phyloP scores from a whole-genome alignment of 1,140 invertebrate species.

The Cydia pomonella region DNA sequence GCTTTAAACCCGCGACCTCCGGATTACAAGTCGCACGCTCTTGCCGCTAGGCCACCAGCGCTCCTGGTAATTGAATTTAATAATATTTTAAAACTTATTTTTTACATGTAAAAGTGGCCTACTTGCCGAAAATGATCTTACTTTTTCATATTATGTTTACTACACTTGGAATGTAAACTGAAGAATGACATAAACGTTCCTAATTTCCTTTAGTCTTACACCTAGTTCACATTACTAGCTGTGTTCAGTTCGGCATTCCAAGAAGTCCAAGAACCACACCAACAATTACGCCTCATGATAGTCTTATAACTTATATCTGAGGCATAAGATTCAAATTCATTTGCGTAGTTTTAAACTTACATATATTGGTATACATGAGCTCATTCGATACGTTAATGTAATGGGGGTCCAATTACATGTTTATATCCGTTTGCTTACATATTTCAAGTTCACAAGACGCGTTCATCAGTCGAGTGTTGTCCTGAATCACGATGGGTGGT shows the following conservation, averaged over 20 bases:
- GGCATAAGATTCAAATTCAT: background rate
- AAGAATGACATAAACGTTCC: no score
- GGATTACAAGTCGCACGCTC: no score
- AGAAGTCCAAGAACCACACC: background rate
- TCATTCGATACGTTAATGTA: background rate
- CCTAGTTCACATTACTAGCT: no score
- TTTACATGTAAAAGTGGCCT: no score
- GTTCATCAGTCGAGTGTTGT: background rate
- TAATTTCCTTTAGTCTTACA: no score
- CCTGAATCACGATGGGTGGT: background rate
- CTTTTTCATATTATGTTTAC: no score
- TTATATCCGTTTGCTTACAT: background rate
- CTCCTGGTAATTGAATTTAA: no score
- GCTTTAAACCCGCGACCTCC: no score
- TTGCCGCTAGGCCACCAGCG: no score
- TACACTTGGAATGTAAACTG: no score
- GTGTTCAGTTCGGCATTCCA: constrained; percentile 7
- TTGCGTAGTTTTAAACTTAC: background rate
- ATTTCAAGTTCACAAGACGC: background rate
- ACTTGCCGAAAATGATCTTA: no score
- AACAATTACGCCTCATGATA: background rate
- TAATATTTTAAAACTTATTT: no score
- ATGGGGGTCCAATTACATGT: constrained; percentile 4
- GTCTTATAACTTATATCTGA: background rate
- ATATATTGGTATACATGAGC: background rate